Conservation (phyloP, 1,140 invertebrate genomes). For the Ceratina australensis region DNA sequence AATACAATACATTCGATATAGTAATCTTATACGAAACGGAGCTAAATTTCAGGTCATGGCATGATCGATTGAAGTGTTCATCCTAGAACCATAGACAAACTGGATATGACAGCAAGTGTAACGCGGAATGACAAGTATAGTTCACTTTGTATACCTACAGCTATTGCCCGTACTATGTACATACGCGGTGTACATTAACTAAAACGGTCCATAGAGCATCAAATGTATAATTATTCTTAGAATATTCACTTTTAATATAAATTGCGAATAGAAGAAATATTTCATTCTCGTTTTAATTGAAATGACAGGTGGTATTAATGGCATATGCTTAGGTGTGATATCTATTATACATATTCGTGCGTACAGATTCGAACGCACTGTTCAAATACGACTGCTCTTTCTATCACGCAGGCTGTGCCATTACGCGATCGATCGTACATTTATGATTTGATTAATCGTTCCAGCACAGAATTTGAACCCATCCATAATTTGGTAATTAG, state of each 20-base stretch:
- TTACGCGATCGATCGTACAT: background rate
- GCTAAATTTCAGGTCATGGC: background rate
- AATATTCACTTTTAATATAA: too few relatives aligned
- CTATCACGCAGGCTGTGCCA: background rate
- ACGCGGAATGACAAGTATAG: slow-evolving; percentile 12
- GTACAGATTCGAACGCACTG: background rate
- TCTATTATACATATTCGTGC: background rate
- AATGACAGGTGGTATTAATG: background rate
- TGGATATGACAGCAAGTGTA: slow-evolving; percentile 23
- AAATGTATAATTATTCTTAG: too few relatives aligned
- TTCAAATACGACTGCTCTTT: slow-evolving; percentile 2
- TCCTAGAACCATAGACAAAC: too few relatives aligned
- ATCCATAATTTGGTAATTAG: too few relatives aligned
- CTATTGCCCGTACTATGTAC: background rate
- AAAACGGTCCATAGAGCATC: too few relatives aligned
- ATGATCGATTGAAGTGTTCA: slow-evolving; percentile 4
- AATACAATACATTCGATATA: background rate
- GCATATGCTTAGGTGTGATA: background rate
- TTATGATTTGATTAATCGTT: background rate
- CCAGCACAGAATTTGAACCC: background rate
- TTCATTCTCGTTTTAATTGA: too few relatives aligned
- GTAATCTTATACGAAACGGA: background rate
- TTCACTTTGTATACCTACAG: background rate
- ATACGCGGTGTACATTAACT: too few relatives aligned
- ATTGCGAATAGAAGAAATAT: too few relatives aligned